These are phyloP conservation scores for Apantesis nais DNA, from an alignment of 2,888 invertebrate species.

Conservation along the genomic window DNA sequence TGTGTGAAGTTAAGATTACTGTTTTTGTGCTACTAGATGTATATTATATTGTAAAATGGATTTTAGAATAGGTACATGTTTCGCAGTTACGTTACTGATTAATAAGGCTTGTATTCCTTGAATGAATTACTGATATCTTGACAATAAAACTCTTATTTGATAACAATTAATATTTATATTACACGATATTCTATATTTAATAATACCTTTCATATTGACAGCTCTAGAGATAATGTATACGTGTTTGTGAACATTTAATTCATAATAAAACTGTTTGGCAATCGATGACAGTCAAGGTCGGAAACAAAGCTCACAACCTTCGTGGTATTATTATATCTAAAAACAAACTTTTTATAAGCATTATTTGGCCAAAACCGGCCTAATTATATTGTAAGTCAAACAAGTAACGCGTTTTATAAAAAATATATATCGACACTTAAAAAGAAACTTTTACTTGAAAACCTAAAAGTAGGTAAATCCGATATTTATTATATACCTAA, in stretches of 20 bases:
- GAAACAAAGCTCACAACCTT: not conserved
- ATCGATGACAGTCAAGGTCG: not conserved
- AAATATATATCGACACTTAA: not conserved
- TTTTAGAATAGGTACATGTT: too few relatives aligned
- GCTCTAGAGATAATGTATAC: not conserved
- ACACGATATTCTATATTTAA: not conserved
- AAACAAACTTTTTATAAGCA: not conserved
- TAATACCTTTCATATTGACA: not conserved
- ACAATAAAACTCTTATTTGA: not conserved
- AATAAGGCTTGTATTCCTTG: not conserved
- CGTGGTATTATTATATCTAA: not conserved
- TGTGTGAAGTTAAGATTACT: constrained; percentile 13
- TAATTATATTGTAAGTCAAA: not conserved
- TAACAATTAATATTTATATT: not conserved
- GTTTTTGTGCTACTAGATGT: constrained; percentile 7
- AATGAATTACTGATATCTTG: not conserved
- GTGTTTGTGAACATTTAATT: not conserved
- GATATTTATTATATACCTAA: not conserved
- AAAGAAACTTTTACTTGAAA: not conserved
- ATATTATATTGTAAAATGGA: not conserved
- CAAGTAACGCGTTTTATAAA: not conserved
- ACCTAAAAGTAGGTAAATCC: not conserved
- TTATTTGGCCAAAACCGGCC: not conserved
- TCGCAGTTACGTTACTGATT: not conserved
- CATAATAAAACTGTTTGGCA: not conserved